Evolutionary conservation across 2,797 vertebrate species (phyloP).

Genomic region (Prionace glauca): DNA sequence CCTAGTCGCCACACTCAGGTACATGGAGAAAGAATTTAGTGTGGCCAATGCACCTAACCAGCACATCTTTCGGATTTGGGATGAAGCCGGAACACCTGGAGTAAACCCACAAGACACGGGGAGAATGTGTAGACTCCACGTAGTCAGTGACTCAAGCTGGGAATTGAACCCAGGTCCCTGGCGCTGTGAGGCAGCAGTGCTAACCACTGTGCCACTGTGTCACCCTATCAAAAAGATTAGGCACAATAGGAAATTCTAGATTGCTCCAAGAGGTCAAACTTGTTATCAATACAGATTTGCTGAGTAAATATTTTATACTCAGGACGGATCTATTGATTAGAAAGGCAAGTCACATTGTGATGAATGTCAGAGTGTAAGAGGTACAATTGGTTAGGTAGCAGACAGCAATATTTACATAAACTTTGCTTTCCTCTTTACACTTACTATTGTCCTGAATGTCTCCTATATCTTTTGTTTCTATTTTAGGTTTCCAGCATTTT

Average conservation of each 20-base stretch:
- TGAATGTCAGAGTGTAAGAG: background rate
- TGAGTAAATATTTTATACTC: background rate
- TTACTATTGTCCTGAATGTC: background rate
- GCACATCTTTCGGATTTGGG: no score
- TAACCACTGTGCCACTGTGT: no score
- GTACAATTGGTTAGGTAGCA: background rate
- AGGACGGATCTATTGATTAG: background rate
- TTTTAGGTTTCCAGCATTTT: background rate
- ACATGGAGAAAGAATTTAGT: no score
- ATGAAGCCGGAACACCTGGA: no score
- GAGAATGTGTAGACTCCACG: no score
- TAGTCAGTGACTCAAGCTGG: no score
- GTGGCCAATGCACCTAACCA: no score
- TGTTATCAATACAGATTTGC: background rate
- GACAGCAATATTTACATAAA: background rate
- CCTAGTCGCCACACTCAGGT: no score
- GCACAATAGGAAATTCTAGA: background rate
- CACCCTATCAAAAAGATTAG: background rate
- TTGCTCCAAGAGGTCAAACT: no score
- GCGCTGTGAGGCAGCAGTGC: no score
- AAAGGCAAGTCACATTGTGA: background rate
- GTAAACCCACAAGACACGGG: no score
- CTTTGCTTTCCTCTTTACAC: background rate
- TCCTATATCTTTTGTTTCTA: background rate
- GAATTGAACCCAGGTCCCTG: no score